Base-by-base conservation (phyloP, 2,888 invertebrate species). In the Cephalotes varians region DNA sequence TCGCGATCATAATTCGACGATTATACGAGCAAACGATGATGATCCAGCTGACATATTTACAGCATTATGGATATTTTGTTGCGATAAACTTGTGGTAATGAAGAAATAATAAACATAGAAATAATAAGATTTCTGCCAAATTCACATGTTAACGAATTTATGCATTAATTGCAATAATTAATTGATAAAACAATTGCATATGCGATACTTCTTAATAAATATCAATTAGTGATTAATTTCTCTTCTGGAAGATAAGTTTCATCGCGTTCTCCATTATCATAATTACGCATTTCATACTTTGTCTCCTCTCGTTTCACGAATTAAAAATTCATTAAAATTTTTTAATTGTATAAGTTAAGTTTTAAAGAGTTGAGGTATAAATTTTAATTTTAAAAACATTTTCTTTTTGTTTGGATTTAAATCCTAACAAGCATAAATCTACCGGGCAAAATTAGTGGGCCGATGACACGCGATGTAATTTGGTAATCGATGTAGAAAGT, bases 401-500 rank as follows among this genome's bases (percentile, higher is more conserved):
- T 37, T 54, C 25, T 21, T 6, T n/a, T 7, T 2, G 9, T 12
- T 2, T 5, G 12, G 6, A 10, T 6, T 67, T 18, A 12, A 31
- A 44, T 31, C 9, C 15, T 7, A 9, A n/a, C n/a, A n/a, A n/a
- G n/a, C n/a, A n/a, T n/a, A n/a, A 54, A 2, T 7, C 34, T 34
- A 47, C 12, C 9, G 40, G 9, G 5, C 21, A 54, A 18, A 4
- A 7, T 28, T 1, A n/a, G 21, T n/a, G 31, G 7, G 12, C 18
- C 5, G 18, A 54, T 10, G 54, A 65, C 71, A 58, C 77, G 34
- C 71, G 34, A 58, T 5, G 12, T 47, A 71, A 79, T 79, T 79
- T 56, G 71, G 25, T 56, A 79, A 79, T 69, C 71, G 56, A 40
- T 47, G 47, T 79, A 71, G 77, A 79, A 71, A 79, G 71, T 79